Evolutionary conservation across 2,888 invertebrate species (phyloP), one percentile per base, ranked within the genome.

Genomic region (Malacosoma neustria): DNA sequence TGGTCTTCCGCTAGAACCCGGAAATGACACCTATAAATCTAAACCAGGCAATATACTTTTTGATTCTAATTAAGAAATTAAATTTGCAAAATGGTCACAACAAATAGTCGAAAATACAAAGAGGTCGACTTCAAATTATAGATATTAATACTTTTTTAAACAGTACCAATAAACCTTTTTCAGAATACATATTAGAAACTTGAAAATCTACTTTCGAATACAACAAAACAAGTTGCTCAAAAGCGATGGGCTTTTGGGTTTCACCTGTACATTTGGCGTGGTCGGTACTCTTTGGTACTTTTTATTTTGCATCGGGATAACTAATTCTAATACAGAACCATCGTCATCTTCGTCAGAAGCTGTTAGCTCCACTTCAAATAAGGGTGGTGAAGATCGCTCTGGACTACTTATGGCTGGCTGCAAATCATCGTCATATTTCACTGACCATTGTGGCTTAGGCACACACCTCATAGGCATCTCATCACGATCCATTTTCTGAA

Each of bases 331-430:
- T 0, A 79, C 71, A 0, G 84, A 82, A 0, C 45, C 62, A 14
- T 84, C 84, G 11, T 82, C 82, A 1, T 85, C 85, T 48, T 85
- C 84, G 13, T 84, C 84, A 0, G 84, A 84, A 0, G 84, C 77
- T 0, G 84, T 82, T 2, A 84, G 59, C 38, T 84, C 84, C 3
- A 84, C 72, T 46, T 81, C 84, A 41, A 59, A 75, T 1, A 84
- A 70, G 0, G 75, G 74, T 0, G 84, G 74, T 0, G 81, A 77
- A 0, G 65, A 55, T 0, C 75, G 61, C 29, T 68, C 76, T 0
- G 57, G 51, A n/a, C 50, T 45, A 6, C 29, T 39, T 30, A 29
- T 48, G 43, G 42, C 33, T 38, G 51, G 5, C 5, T 5, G 6
- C 3, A 22, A 5, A 5, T 22, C 6, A 2, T 22, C 22, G 5